Conservation (phyloP, 2,888 invertebrate species). For the Bugula neritina region DNA sequence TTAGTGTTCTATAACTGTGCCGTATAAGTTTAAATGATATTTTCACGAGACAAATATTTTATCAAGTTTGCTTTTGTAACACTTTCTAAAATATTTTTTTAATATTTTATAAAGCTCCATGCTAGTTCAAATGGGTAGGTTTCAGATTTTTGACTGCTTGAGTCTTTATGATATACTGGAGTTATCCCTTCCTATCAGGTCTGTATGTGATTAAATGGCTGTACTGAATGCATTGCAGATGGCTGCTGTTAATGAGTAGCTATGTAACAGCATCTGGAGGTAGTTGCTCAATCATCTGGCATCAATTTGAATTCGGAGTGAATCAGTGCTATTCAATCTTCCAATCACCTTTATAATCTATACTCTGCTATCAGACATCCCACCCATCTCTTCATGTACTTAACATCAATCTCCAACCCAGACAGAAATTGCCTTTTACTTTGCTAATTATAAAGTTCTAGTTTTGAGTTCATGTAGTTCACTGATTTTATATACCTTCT, state of each 20-base stretch:
- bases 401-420: neutral
- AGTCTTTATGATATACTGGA: too few relatives aligned
- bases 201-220: neutral
- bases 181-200: neutral
- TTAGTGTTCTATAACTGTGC: too few relatives aligned
- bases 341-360: neutral
- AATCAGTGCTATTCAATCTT: conserved; percentile 4
- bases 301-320: neutral
- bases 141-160: too few relatives aligned
- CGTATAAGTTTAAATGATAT: too few relatives aligned
- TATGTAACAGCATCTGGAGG: conserved; percentile 9
- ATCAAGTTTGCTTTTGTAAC: too few relatives aligned
- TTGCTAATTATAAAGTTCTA: too few relatives aligned
- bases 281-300: neutral
- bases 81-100: too few relatives aligned
- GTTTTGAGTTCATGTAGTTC: too few relatives aligned
- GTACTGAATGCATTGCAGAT: conserved; percentile 14
- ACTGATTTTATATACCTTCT: too few relatives aligned
- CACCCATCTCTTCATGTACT: neutral
- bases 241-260: neutral
- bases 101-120: too few relatives aligned
- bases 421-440: neutral
- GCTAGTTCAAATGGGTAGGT: too few relatives aligned
- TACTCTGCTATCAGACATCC: neutral
- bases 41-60: too few relatives aligned